Percentiles rank a stretch among this genome's conserved stretches.
phyloP scores from a whole-genome alignment of 2,113 vertebrate genomes.

The Petaurus breviceps region DNA sequence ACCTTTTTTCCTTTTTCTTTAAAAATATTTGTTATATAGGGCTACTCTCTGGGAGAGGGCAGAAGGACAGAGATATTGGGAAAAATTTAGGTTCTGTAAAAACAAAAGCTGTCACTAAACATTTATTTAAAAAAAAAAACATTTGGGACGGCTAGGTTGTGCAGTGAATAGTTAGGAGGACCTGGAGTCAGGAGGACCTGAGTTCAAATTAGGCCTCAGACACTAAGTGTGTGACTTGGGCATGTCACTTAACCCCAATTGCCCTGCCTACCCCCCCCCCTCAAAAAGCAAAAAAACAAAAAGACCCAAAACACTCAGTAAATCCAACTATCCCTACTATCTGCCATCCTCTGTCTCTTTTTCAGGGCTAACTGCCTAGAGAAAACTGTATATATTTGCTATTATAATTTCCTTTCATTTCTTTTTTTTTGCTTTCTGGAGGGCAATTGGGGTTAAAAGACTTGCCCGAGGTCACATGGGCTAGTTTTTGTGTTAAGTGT shows the following conservation, averaged over 20 bases:
- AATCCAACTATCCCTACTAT: background rate
- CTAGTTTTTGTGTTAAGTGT: too few relatives aligned
- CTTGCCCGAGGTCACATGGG: too few relatives aligned
- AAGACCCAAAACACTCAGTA: background rate
- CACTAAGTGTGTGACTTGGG: too few relatives aligned
- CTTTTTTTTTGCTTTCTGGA: too few relatives aligned
- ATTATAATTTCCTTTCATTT: too few relatives aligned
- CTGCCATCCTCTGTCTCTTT: background rate
- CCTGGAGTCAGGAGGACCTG: too few relatives aligned
- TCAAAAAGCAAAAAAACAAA: background rate
- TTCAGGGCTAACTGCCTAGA: background rate
- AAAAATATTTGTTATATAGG: background rate
- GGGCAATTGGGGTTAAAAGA: too few relatives aligned
- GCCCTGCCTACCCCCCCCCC: too few relatives aligned
- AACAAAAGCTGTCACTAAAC: background rate
- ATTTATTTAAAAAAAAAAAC: background rate
- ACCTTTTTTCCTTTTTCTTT: background rate
- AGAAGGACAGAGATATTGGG: background rate
- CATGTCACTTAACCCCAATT: too few relatives aligned
- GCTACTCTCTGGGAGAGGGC: background rate
- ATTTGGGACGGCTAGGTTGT: too few relatives aligned
- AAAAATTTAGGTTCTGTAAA: background rate
- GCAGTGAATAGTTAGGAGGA: too few relatives aligned
- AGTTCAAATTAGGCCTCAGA: too few relatives aligned
- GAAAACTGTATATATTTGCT: background rate